phyloP scores from a whole-genome alignment of 2,113 vertebrate species.

The Trichomycterus rosablanca region DNA sequence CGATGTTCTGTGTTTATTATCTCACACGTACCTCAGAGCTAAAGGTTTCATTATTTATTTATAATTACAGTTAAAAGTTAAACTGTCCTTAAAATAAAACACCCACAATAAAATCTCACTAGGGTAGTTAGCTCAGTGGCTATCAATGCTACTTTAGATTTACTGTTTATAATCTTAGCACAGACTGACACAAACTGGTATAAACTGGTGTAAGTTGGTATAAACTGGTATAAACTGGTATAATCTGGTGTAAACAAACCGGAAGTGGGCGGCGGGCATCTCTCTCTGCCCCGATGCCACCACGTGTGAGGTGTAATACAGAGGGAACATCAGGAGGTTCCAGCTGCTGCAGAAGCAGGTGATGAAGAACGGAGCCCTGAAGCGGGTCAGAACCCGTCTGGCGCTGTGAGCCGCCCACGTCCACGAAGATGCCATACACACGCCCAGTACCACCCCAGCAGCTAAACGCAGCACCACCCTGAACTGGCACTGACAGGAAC shows the following conservation, averaged over 20 bases:
- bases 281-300: slow-evolving; percentile 18
- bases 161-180: not conserved
- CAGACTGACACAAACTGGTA: too few relatives aligned
- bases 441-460: slow-evolving; percentile 39
- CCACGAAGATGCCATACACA: slow-evolving; percentile 43
- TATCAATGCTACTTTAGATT: not conserved
- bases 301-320: slow-evolving; percentile 49
- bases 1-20: too few relatives aligned
- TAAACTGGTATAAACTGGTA: too few relatives aligned
- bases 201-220: too few relatives aligned
- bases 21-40: too few relatives aligned
- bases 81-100: too few relatives aligned
- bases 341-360: slow-evolving; percentile 54
- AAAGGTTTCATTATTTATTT: too few relatives aligned
- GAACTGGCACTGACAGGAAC: slow-evolving; percentile 16
- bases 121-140: too few relatives aligned
- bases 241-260: slow-evolving; percentile 33
- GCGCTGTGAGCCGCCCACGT: slow-evolving; percentile 45
- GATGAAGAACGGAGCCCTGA: slow-evolving; percentile 50
- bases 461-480: slow-evolving; percentile 5
- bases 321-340: slow-evolving; percentile 53
- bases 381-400: slow-evolving; percentile 30
- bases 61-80: too few relatives aligned
- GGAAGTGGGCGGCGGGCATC: slow-evolving; percentile 33
- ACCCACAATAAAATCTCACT: too few relatives aligned